phyloP scores from a whole-genome alignment of 2,113 vertebrate genomes.

The Leptodactylus fuscus region DNA sequence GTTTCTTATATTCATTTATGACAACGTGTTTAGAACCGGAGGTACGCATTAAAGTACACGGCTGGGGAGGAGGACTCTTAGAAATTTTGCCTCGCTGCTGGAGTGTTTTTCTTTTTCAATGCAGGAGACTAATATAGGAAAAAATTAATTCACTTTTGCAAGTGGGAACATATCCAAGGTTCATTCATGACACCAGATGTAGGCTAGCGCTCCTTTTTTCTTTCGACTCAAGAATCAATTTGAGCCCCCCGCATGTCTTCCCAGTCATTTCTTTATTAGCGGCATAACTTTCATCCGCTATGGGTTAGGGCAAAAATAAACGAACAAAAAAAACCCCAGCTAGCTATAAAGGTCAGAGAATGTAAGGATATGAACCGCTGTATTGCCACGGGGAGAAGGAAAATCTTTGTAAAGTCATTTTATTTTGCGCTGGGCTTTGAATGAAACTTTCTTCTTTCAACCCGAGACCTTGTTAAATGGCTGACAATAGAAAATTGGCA shows the following conservation, averaged over 20 bases:
- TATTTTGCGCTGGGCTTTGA: constrained; percentile 23
- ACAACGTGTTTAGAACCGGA: no score
- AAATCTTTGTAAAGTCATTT: constrained; percentile 40
- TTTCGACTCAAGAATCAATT: constrained; percentile 20
- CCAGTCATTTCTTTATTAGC: constrained; percentile 16
- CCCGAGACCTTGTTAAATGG: constrained; percentile 45
- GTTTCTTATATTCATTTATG: no score
- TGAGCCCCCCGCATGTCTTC: neutral
- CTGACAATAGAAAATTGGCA: constrained; percentile 55
- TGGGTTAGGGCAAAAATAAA: constrained; percentile 30
- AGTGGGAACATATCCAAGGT: neutral
- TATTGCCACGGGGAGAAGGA: constrained; percentile 1
- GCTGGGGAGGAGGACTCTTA: neutral
- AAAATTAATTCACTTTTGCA: neutral
- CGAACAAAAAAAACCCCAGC: constrained; percentile 11
- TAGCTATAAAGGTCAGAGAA: constrained; percentile 36
- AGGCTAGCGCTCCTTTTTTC: neutral
- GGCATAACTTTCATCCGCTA: constrained; percentile 4
- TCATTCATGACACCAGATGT: neutral
- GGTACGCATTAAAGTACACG: no score
- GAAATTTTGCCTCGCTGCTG: neutral
- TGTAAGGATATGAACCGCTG: neutral
- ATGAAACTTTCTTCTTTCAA: constrained; percentile 44
- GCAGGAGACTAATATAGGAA: neutral
- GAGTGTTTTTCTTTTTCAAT: neutral